Evolutionary conservation across 2,797 vertebrate genomes (phyloP), one percentile per base, ranked within the genome.

Genomic region (Lithobates pipiens): DNA sequence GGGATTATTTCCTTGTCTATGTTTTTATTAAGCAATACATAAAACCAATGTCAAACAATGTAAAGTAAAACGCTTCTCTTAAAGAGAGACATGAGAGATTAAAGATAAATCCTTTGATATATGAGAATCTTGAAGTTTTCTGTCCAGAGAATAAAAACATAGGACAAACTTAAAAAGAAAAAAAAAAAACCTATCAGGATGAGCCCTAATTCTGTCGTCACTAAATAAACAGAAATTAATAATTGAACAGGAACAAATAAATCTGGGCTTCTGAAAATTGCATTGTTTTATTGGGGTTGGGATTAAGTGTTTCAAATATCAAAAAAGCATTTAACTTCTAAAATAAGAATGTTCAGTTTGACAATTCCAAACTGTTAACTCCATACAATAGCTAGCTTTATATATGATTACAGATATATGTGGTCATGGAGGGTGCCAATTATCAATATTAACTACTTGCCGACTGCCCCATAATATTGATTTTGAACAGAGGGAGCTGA

Each of bases 41-140:
- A 87, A 87, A 87, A 80, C 81, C 86, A 73, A 87, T 75, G 44
- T 80, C 86, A 87, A 87, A 87, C 81, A 87, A 70, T 79, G 86
- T 80, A 87, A 87, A 87, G 61, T 57, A 69, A 87, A 87, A 87
- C 81, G 76, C 85, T 83, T 87, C 81, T 83, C 81, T 76, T 84
- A 87, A 78, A 84, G 86, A 68, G 86, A 87, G 86, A 87, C 76
- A 87, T 69, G n/a, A 84, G 86, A 87, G 86, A 87, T 87, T 87
- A 87, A 76, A 68, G 34, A 50, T 83, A 87, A 87, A 80, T 83
- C 81, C 81, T 87, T 87, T 87, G 86, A 87, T 87, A 87, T 87
- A 78, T 84, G 86, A 87, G 86, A 87, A 87, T 83, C 76, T 84
- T 87, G 86, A 83, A 87, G 86, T 79, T 75, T 72, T 27, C 34